Percentiles rank a stretch among this genome's conserved stretches.
Evolutionary conservation across 2,888 invertebrate genomes (phyloP).

Genomic region (Heliothis peltigera): DNA sequence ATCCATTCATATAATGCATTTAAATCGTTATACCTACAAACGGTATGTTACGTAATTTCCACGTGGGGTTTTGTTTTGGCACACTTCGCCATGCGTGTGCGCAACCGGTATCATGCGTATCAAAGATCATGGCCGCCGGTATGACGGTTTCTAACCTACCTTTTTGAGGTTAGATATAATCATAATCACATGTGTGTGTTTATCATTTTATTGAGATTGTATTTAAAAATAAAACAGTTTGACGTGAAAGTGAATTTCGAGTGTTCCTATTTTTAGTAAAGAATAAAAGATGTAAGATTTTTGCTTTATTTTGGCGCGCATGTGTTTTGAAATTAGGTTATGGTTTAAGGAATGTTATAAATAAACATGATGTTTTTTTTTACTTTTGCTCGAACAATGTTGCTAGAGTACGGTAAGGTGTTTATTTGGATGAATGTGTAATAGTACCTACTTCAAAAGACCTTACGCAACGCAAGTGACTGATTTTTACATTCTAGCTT

Average conservation of each 20-base stretch:
- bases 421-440: no score
- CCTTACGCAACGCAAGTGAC: no score
- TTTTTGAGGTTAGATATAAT: conserved; percentile 42
- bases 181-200: conserved; percentile 29
- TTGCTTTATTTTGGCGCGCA: background rate
- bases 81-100: conserved; percentile 8
- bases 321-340: conserved; percentile 3
- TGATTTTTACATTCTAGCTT: no score
- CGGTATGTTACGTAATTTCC: background rate
- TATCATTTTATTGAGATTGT: conserved; percentile 18
- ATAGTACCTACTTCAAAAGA: no score
- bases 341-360: conserved; percentile 1
- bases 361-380: conserved; percentile 28
- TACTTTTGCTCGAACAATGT: conserved; percentile 14
- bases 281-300: background rate
- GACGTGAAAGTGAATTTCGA: conserved; percentile 17
- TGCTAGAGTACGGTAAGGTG: conserved; percentile 6
- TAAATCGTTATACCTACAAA: background rate
- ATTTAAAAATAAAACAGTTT: conserved; percentile 4
- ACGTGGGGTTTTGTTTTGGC: conserved; percentile 20
- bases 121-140: conserved; percentile 36
- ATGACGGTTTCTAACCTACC: conserved; percentile 14
- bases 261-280: background rate
- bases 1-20: background rate
- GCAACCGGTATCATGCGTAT: conserved; percentile 24